phyloP scores from a whole-genome alignment of 2,797 vertebrate species.

The Intellagama lesueurii region DNA sequence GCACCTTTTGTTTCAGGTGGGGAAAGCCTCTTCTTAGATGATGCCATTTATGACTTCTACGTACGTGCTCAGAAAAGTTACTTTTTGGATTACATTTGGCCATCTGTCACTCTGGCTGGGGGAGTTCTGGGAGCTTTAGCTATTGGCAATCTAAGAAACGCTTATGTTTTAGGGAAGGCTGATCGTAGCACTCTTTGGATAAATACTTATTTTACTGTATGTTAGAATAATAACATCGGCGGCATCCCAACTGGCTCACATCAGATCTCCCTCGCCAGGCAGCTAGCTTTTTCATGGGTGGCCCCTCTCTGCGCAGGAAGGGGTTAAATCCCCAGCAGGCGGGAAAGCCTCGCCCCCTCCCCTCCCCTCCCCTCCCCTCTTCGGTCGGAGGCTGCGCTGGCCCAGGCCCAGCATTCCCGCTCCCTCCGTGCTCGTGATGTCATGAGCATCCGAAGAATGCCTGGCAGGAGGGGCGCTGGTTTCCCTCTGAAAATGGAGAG shows the following conservation, averaged over 20 bases:
- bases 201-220: no score
- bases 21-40: background rate
- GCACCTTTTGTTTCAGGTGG: background rate
- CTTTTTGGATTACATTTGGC: background rate
- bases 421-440: background rate
- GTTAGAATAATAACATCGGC: no score
- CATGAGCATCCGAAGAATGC: conserved; percentile 25
- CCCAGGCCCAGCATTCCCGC: background rate
- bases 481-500: conserved; percentile 35
- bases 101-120: background rate
- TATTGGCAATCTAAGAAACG: background rate
- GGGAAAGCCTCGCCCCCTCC: background rate
- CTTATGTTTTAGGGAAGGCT: background rate
- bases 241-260: background rate
- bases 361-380: background rate
- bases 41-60: background rate
- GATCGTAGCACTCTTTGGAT: no score
- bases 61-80: no score
- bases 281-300: background rate
- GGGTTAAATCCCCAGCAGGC: background rate
- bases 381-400: background rate
- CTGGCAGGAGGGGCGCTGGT: background rate
- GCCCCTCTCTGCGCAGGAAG: background rate
- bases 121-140: background rate
- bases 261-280: background rate